These are phyloP conservation scores for Vireo altiloquus DNA, from an alignment of 2,113 vertebrate species.

Conservation along the genomic window DNA sequence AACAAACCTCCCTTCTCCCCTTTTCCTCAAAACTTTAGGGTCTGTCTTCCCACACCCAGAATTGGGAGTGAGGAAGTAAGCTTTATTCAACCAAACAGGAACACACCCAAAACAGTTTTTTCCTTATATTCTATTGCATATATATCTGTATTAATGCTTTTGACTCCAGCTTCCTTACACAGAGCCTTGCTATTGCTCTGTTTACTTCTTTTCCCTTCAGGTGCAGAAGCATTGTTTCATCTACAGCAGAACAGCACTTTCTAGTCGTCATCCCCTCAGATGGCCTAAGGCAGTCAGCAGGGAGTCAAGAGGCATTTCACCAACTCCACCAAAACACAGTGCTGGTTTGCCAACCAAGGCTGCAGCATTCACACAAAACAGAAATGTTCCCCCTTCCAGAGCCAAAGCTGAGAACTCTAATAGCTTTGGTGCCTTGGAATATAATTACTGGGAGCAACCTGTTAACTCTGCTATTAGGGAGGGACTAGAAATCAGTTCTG, in stretches of 20 bases:
- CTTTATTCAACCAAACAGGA: neutral
- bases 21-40: neutral
- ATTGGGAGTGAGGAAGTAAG: neutral
- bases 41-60: neutral
- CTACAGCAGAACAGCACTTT: neutral
- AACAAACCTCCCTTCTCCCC: neutral
- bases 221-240: neutral
- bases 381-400: neutral
- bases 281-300: neutral
- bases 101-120: constrained; percentile 17
- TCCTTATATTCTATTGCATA: neutral
- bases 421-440: neutral
- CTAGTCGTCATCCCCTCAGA: neutral
- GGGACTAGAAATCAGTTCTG: neutral
- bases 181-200: neutral
- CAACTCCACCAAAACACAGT: fast-evolving
- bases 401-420: neutral
- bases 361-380: neutral
- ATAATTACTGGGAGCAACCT: neutral
- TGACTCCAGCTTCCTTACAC: neutral
- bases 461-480: neutral
- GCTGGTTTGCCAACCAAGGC: neutral
- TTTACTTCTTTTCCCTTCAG: neutral
- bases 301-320: neutral
- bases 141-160: neutral